Evolutionary conservation across 2,113 vertebrate genomes (phyloP), one percentile per base, ranked within the genome.

Genomic region (Lampris incognitus): DNA sequence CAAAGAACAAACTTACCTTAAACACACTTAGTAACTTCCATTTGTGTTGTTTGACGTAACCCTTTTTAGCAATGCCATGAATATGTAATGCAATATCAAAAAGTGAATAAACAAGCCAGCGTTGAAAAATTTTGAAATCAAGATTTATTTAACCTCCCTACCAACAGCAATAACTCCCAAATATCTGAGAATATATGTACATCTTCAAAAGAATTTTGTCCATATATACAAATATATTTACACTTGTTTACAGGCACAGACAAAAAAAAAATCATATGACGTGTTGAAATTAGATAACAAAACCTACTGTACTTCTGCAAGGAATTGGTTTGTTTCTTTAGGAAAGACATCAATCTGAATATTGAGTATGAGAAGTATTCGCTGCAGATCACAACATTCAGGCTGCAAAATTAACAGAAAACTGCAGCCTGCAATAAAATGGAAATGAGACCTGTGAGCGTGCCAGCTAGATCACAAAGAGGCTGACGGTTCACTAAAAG

Each of bases 191-290:
- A 85, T 83, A 72, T 90, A 87, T 93, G 66, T 91, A 93, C 91
- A 94, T 80, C 62, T 81, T 76, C 77, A 74, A 87, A 85, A 78
- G 81, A 81, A 82, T 89, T 82, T 82, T 79, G 71, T 81, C 76
- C 82, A 91, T 85, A 93, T 90, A 87, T 85, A 91, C 88, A 93
- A 70, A 90, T 72, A 83, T 91, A 93, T 92, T 91, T 92, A 94
- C 91, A 95, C 74, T 85, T 78, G 68, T 83, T 90, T 91, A 92
- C 91, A 94, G 71, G 55, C 80, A 86, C 76, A 86, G 24, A 24
- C 24, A 24, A 24, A 50, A 81, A 77, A 9, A 50, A 1, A 72
- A 62, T 44, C 55, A 69, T 54, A 38, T 85, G 46, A 65, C 38
- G 69, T 82, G 46, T 36, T 72, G 69, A 66, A 59, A 70, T 59